phyloP scores from a whole-genome alignment of 2,797 vertebrate species.

The Gila robusta region DNA sequence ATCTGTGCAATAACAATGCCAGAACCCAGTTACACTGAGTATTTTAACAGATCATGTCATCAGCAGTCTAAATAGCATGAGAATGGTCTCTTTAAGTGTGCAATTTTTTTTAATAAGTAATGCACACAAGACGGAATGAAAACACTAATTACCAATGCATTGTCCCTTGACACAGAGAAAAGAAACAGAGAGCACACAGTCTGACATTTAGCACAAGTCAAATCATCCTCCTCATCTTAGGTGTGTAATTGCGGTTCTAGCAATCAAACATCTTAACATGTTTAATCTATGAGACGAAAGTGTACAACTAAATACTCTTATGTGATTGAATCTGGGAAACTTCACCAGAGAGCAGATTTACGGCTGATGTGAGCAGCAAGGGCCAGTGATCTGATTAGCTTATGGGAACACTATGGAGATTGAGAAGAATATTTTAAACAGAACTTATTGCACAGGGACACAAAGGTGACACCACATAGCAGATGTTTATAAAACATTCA shows the following conservation, averaged over 20 bases:
- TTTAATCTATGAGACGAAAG: not conserved
- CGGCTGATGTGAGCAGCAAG: not conserved
- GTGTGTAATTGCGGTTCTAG: not conserved
- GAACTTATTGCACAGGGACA: not conserved
- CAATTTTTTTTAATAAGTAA: not conserved
- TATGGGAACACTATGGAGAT: conserved; percentile 12
- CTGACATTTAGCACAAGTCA: not conserved
- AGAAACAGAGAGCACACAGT: not conserved
- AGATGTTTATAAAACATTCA: conserved; percentile 39
- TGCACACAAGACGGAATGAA: not conserved
- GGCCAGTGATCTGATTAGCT: conserved; percentile 22
- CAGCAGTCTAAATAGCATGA: not conserved
- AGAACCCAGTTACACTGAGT: not conserved
- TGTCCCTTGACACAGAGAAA: not conserved
- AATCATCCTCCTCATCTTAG: not conserved
- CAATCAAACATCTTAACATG: not conserved
- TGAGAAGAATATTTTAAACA: conserved; percentile 30
- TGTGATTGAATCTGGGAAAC: not conserved
- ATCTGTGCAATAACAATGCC: conserved; percentile 8
- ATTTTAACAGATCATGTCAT: conserved; percentile 11
- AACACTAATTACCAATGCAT: conserved; percentile 1
- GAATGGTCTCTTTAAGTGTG: not conserved
- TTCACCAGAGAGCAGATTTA: conserved; percentile 22
- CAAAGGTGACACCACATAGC: conserved; percentile 27
- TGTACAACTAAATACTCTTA: not conserved